A percentile compares a stretch with the other conserved stretches of the same genome.
Conservation (phyloP, 2,113 vertebrate species). For the Cariama cristata region DNA sequence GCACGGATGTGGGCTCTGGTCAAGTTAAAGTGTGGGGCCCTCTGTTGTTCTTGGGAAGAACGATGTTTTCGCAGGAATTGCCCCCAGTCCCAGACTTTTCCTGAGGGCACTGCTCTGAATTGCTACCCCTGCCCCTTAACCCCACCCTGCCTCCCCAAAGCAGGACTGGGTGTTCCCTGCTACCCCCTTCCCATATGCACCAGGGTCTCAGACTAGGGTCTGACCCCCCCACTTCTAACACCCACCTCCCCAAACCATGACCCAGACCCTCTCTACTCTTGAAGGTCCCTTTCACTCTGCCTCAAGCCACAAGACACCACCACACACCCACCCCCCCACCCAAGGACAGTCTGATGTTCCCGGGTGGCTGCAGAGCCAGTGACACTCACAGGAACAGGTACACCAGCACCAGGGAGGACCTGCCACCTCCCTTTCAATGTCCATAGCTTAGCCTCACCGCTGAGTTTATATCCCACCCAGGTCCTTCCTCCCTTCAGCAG, state of each 20-base stretch:
- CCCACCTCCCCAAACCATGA: background rate
- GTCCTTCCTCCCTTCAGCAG: background rate
- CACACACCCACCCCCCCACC: no score
- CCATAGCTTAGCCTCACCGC: background rate
- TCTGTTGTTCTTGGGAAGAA: background rate
- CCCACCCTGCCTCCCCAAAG: background rate
- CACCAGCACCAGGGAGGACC: background rate
- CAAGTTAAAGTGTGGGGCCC: rapidly evolving
- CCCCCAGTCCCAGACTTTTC: background rate
- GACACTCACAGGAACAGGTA: background rate
- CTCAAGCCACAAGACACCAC: no score
- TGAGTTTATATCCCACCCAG: background rate
- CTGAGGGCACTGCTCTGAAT: background rate
- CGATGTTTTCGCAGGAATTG: background rate
- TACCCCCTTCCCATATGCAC: background rate
- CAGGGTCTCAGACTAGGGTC: background rate
- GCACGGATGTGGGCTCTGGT: rapidly evolving
- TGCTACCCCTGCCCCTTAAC: background rate
- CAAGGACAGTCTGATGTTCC: background rate
- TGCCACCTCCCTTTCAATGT: background rate
- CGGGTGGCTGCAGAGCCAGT: background rate
- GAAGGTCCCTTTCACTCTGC: background rate
- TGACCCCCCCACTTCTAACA: background rate
- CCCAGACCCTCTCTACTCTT: background rate
- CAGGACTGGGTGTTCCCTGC: background rate